Conservation (phyloP, 1,140 invertebrate genomes). For the Drosophila nikananu region DNA sequence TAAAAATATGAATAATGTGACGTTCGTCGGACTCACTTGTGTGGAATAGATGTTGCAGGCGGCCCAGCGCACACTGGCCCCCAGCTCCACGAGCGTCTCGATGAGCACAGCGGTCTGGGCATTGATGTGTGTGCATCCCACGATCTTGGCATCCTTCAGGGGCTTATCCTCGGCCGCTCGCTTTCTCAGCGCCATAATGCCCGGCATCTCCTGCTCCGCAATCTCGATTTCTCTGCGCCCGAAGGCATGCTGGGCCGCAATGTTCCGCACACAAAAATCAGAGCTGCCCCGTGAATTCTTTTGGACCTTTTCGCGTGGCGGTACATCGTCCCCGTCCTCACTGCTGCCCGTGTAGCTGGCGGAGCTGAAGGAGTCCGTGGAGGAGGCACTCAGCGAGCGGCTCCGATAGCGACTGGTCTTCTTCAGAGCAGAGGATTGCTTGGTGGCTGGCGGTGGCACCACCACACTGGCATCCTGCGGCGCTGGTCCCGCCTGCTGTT, state of each 20-base stretch:
- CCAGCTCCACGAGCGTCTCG: constrained; percentile 95
- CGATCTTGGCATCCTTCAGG: constrained; percentile 97
- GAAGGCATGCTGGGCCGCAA: constrained; percentile 95
- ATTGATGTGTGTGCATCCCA: constrained; percentile 99
- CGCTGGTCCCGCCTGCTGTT: constrained; percentile 59
- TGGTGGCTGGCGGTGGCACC: constrained; percentile 85
- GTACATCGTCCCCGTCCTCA: constrained; percentile 91
- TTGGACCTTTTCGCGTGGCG: constrained; percentile 94
- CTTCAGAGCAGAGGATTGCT: constrained; percentile 90
- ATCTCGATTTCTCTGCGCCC: constrained; percentile 98
- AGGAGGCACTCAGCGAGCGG: constrained; percentile 95
- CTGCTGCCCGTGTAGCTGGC: constrained; percentile 96
- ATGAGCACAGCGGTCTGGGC: constrained; percentile 98
- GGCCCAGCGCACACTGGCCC: constrained; percentile 96
- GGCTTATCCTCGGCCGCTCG: constrained; percentile 97
- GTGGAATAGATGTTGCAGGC: constrained; percentile 99
- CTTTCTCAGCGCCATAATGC: constrained; percentile 97
- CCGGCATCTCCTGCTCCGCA: constrained; percentile 99
- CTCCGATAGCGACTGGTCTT: constrained; percentile 94
- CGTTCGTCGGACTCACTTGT: constrained; percentile 87
- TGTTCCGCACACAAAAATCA: constrained; percentile 96
- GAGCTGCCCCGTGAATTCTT: constrained; percentile 91
- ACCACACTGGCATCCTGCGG: constrained; percentile 75
- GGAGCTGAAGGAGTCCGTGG: constrained; percentile 97
- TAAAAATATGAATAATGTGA: not conserved